Base-by-base conservation (phyloP, 2,113 vertebrate genomes). In the Notothenia coriiceps region DNA sequence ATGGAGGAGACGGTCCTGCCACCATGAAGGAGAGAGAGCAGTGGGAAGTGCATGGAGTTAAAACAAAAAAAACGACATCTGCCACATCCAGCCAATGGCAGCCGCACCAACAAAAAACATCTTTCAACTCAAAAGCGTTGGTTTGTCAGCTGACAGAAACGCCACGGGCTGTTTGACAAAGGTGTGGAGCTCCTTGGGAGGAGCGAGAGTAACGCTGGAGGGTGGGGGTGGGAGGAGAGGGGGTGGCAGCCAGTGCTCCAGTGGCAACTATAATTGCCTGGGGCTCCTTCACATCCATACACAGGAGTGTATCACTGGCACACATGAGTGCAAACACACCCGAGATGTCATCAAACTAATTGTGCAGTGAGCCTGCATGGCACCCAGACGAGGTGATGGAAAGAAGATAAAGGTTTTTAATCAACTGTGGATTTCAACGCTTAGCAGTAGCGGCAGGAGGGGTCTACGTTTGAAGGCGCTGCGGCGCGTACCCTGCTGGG, bases 361-460 rank as follows among this genome's bases (percentile, higher is more conserved):
- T 89, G 77, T 89, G 77, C 67, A 80, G 73, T 47, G 61, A 72
- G 59, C 51, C 44, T 4, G 17, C 13, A 63, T 54, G 84, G 70
- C 83, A 77, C 33, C 0, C 44, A n/a, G 65, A 86, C n/a, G 83
- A 64, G 25, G 40, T 77, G 79, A 74, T 70, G 71, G 85, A 89
- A 86, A 87, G 79, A 52, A 83, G 75, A 89, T 70, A 73, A 86
- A 81, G 74, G 62, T 81, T 90, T 90, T 85, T 77, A 86, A 86
- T 85, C 88, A 88, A 61, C 56, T 54, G 77, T 10, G 68, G 55
- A 59, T 74, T 76, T 64, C 11, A 72, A 18, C 46, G 44, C 65
- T 77, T 67, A 78, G 76, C 62, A 43, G 74, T 5, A 8, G 61
- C 25, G 13, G 56, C 6, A 29, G 22, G 51, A 9, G 69, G 29